Conservation (phyloP, 2,113 vertebrate genomes). For the Typhlomys cinereus region DNA sequence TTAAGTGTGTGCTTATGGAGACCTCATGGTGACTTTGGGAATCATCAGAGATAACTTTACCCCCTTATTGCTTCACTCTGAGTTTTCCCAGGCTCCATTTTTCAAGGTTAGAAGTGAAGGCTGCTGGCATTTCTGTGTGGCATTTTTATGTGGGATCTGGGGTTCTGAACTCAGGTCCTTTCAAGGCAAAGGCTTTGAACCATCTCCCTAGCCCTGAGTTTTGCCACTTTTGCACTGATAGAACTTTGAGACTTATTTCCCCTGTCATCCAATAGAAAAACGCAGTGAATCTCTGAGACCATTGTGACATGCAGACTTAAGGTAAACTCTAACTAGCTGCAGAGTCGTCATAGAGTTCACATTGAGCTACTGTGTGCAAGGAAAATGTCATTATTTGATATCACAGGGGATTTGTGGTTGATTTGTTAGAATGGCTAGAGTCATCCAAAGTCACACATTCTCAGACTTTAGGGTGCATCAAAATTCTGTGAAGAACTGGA, state of each 20-base stretch:
- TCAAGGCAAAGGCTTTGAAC: not conserved
- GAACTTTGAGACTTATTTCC: not conserved
- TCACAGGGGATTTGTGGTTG: not conserved
- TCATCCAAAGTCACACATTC: not conserved
- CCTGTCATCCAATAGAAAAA: not conserved
- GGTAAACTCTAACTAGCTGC: not conserved
- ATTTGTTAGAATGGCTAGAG: not conserved
- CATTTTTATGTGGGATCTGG: no score
- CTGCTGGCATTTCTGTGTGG: no score
- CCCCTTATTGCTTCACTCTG: no score
- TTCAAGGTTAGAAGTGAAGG: no score
- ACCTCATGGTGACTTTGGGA: no score
- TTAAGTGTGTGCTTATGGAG: no score
- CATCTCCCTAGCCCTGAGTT: not conserved
- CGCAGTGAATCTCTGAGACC: not conserved
- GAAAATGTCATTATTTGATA: not conserved
- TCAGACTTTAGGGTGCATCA: not conserved
- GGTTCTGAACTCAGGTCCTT: no score
- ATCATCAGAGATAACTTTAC: no score
- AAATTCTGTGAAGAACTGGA: not conserved
- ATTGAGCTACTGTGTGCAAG: not conserved
- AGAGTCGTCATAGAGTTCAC: no score
- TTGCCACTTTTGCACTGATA: no score
- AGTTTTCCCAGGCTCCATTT: no score
- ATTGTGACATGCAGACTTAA: not conserved